Conservation (phyloP, 2,888 invertebrate genomes). For the Liopterus haemorrhoidalis region DNA sequence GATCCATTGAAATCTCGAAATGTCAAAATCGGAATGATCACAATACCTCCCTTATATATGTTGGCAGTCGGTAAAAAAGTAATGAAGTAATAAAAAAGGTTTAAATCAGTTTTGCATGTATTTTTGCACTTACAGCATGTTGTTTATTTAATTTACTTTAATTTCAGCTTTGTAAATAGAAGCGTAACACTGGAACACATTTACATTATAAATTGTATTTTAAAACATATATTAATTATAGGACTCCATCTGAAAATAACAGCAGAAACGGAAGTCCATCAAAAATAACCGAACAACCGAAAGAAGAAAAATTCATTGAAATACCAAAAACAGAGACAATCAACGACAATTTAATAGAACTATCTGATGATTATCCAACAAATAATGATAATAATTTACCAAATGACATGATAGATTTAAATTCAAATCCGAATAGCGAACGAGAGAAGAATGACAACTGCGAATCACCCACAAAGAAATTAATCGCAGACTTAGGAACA, state of each 20-base stretch:
- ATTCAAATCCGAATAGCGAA: conserved; percentile 19
- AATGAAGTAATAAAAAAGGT: too few relatives aligned
- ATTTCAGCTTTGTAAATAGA: too few relatives aligned
- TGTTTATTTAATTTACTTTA: too few relatives aligned
- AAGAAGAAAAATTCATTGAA: conserved; percentile 9
- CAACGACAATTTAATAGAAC: conserved; percentile 22
- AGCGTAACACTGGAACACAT: too few relatives aligned
- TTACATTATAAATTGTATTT: conserved; percentile 2
- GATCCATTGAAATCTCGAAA: too few relatives aligned
- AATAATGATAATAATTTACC: conserved; percentile 14
- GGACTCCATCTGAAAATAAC: conserved; percentile 20
- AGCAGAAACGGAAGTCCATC: conserved; percentile 17
- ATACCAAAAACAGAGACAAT: conserved; percentile 17
- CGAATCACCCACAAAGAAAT: conserved; percentile 22
- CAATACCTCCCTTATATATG: too few relatives aligned
- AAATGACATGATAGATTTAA: conserved; percentile 20
- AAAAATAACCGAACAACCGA: conserved; percentile 10
- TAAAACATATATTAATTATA: conserved; percentile 15
- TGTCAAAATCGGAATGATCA: too few relatives aligned
- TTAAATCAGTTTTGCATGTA: too few relatives aligned
- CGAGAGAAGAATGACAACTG: conserved; percentile 18
- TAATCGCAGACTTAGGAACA: conserved; percentile 22
- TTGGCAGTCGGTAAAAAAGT: too few relatives aligned
- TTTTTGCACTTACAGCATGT: too few relatives aligned
- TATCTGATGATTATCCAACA: conserved; percentile 19